Conservation (phyloP, 2,113 vertebrate species). For the Pitta sordida region DNA sequence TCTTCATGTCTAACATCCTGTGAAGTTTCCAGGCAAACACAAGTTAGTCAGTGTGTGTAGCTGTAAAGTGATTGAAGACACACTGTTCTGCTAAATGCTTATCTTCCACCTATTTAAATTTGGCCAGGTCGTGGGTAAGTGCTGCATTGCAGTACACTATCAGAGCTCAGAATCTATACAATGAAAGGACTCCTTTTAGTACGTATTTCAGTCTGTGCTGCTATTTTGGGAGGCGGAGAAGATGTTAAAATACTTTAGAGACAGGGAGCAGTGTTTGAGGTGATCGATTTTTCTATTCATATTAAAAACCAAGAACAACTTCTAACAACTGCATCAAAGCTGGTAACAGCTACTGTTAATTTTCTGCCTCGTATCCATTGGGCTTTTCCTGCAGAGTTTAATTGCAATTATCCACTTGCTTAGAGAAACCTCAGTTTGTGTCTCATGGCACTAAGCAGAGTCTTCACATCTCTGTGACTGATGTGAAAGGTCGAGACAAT, state of each 20-base stretch:
- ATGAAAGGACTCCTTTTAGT: background rate
- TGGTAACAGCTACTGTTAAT: background rate
- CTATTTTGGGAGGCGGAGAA: background rate
- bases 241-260: background rate
- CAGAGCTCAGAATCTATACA: background rate
- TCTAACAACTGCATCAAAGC: background rate
- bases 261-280: background rate
- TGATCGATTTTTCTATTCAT: background rate
- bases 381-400: background rate
- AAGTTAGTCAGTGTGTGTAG: background rate
- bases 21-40: background rate
- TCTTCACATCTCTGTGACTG: background rate
- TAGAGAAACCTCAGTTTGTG: background rate
- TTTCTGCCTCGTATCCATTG: background rate
- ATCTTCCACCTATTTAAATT: background rate
- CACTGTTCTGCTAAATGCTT: background rate
- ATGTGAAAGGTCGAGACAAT: background rate
- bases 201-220: background rate
- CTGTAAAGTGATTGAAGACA: background rate
- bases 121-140: background rate
- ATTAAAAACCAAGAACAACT: background rate
- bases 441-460: background rate
- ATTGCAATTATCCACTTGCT: background rate
- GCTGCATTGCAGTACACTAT: conserved; percentile 8
- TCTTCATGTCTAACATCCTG: background rate